Evolutionary conservation across 2,888 invertebrate species (phyloP), one percentile per base, ranked within the genome.

Genomic region (Phrixothrix hirtus): DNA sequence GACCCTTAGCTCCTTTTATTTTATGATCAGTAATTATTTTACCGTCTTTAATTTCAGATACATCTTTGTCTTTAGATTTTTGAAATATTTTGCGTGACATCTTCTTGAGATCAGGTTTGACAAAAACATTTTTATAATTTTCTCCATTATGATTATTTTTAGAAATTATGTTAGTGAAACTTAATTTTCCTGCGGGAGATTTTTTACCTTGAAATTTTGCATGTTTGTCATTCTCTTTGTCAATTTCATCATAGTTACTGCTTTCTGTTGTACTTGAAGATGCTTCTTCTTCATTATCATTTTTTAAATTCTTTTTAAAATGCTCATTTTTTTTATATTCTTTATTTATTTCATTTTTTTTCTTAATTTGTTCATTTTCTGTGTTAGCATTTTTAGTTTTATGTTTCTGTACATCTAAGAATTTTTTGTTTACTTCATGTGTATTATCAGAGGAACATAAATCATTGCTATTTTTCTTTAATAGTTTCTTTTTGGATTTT

Each of bases 181-280:
- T 5, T 1, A n/a, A 16, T 38, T 50, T 46, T 2, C 26, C 13
- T 6, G 30, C 30, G 1, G 34, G 48, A 11, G 53, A 50, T 39
- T 50, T 48, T 55, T 56, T 30, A 10, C 48, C 46, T 31, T 48
- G 36, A 35, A 17, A 9, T 50, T 50, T 44, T 31, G 38, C 9
- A 38, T 37, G 32, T 59, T 58, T 50, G 38, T 58, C 51, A 48
- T 36, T 39, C 31, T 56, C 54, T 31, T 35, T 43, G n/a, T 44
- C 41, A 16, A 15, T 38, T 14, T 57, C 83, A 49, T 85, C 85
- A 45, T 83, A 81, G 61, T 80, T 78, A 34, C 85, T 86, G 61
- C 85, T 84, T 66, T 86, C 86, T 1, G 86, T 86, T 4, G 85
- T 86, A 1, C 85, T 85, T 0, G 87, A 87, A 5, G 85, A 86